Conservation (phyloP, 2,888 invertebrate species). For the Neocrepidodera transversa region DNA sequence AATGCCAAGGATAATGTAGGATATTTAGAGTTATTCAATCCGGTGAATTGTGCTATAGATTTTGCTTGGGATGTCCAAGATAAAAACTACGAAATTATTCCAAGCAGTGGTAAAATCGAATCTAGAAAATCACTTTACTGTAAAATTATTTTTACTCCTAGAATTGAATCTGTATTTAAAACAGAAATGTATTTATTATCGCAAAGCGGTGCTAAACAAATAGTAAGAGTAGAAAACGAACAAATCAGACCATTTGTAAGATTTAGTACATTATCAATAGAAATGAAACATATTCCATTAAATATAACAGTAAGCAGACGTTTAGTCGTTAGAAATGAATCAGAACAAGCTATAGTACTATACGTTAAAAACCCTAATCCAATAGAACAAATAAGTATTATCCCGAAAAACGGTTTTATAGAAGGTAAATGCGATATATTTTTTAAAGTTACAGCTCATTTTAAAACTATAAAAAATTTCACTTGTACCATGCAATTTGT, state of each 20-base stretch:
- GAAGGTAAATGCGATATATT: slow-evolving; percentile 41
- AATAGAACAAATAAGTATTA: slow-evolving; percentile 41
- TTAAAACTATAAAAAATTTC: slow-evolving; percentile 37
- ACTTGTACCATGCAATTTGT: slow-evolving; percentile 30
- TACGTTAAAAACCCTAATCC: slow-evolving; percentile 40
- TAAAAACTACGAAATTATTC: slow-evolving; percentile 61
- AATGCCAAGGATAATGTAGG: slow-evolving; percentile 53
- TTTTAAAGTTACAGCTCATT: slow-evolving; percentile 43
- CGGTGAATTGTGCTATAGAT: slow-evolving; percentile 63
- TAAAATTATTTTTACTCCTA: slow-evolving; percentile 55
- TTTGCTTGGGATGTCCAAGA: slow-evolving; percentile 64
- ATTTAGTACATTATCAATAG: slow-evolving; percentile 40
- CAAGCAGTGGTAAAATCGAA: slow-evolving; percentile 63
- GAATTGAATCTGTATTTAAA: slow-evolving; percentile 40
- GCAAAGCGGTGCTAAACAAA: slow-evolving; percentile 52
- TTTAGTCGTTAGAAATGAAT: slow-evolving; percentile 44
- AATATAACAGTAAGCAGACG: slow-evolving; percentile 49
- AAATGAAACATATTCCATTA: slow-evolving; percentile 55
- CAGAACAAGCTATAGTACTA: slow-evolving; percentile 40
- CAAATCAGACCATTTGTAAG: slow-evolving; percentile 29
- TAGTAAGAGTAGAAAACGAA: slow-evolving; percentile 32
- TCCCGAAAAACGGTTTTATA: slow-evolving; percentile 46
- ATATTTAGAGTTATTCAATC: slow-evolving; percentile 64
- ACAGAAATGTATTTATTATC: slow-evolving; percentile 53
- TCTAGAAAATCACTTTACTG: slow-evolving; percentile 63